These are phyloP conservation scores for Bombus superbus DNA, from an alignment of 1,140 invertebrate species.

Conservation along the genomic window DNA sequence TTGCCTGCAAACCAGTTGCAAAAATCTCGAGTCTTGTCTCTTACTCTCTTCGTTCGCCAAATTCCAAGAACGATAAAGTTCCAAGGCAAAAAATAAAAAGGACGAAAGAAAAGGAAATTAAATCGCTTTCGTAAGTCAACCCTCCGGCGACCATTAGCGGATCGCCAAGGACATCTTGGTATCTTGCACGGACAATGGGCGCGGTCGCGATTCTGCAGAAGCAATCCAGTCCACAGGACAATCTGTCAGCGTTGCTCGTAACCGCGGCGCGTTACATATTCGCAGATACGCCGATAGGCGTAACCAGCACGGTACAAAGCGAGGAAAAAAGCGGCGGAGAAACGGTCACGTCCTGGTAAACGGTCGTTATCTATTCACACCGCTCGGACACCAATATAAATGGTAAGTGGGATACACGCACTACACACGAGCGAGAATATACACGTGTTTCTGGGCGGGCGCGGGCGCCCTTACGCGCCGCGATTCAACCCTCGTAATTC, in stretches of 20 bases:
- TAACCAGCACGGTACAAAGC: constrained; percentile 26
- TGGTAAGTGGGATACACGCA: constrained; percentile 37
- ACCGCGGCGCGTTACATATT: constrained; percentile 41
- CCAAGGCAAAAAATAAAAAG: too few relatives aligned
- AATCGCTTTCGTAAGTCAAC: not conserved
- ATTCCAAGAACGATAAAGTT: not conserved
- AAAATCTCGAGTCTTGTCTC: not conserved
- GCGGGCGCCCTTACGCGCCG: not conserved
- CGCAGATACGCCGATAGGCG: constrained; percentile 49
- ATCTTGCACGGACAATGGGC: not conserved
- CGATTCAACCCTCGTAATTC: constrained; percentile 30
- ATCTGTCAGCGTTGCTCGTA: constrained; percentile 21
- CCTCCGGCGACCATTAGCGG: not conserved
- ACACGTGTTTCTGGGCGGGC: not conserved
- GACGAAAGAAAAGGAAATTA: too few relatives aligned
- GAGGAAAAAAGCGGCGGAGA: constrained; percentile 17
- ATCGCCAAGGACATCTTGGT: not conserved
- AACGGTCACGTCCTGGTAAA: constrained; percentile 40
- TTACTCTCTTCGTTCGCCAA: accelerated
- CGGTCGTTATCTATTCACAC: constrained; percentile 60
- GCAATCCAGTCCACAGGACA: not conserved
- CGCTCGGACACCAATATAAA: constrained; percentile 54
- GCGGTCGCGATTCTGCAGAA: not conserved
- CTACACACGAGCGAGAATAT: not conserved
- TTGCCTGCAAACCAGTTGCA: not conserved